Percentiles rank a stretch among this genome's conserved stretches.
These are phyloP conservation scores for Xerus inauris DNA, from an alignment of 2,113 vertebrate genomes.

Conservation along the genomic window DNA sequence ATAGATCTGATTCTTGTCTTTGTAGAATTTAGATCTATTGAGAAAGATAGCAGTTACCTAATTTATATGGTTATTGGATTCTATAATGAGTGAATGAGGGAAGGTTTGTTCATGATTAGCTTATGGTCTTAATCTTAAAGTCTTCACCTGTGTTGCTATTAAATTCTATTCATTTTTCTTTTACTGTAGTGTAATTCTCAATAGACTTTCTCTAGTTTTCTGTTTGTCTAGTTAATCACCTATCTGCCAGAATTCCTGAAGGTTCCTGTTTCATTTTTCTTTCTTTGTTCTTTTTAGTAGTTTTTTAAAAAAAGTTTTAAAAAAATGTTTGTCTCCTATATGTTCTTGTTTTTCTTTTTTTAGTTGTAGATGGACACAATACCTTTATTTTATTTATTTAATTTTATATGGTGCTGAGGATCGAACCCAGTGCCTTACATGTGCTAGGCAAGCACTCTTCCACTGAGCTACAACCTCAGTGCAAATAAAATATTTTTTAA, in stretches of 20 bases:
- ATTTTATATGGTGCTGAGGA: too few species aligned
- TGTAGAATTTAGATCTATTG: neutral
- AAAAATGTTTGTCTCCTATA: neutral
- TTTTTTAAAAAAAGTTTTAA: too few species aligned
- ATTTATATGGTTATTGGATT: neutral
- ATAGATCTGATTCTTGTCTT: neutral
- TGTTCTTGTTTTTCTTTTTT: neutral
- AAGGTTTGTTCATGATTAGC: conserved; percentile 14
- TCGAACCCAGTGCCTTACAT: too few species aligned
- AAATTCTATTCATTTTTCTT: neutral
- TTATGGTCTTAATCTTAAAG: neutral
- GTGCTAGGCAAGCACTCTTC: too few species aligned
- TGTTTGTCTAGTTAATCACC: neutral
- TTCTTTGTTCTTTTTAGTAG: neutral
- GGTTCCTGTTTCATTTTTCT: neutral
- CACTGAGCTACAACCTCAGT: too few species aligned
- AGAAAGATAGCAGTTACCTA: neutral
- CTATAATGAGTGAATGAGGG: neutral
- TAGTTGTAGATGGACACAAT: too few species aligned
- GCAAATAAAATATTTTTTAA: too few species aligned
- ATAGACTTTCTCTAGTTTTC: neutral
- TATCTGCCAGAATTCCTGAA: neutral
- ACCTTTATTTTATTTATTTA: too few species aligned
- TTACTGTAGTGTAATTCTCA: neutral
- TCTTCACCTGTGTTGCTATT: neutral